Percentiles rank a stretch among this genome's conserved stretches.
phyloP scores from a whole-genome alignment of 2,113 vertebrate genomes.

The Hylia prasina region DNA sequence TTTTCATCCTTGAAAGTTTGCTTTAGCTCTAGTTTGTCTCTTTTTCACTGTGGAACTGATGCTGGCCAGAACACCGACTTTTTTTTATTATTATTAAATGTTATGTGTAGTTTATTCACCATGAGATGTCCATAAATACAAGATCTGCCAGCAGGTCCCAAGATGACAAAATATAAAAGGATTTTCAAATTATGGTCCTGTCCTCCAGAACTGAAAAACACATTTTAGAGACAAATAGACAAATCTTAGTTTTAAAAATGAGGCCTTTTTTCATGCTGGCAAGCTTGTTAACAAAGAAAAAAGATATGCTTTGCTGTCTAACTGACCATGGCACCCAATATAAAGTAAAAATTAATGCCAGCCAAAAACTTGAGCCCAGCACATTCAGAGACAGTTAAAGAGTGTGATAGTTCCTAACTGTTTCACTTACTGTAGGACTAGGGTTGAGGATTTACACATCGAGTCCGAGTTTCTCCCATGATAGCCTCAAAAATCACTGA shows the following conservation, averaged over 20 bases:
- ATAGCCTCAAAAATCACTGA: not conserved
- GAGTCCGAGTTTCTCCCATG: not conserved
- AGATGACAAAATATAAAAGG: not conserved
- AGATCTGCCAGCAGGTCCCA: not conserved
- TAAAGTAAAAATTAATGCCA: not conserved
- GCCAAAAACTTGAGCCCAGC: not conserved
- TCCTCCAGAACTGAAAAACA: not conserved
- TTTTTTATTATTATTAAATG: not conserved
- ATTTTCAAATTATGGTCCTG: not conserved
- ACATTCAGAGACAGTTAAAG: not conserved
- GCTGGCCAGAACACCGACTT: not conserved
- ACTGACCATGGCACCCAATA: not conserved
- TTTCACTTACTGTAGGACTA: not conserved
- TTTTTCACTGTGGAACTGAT: not conserved
- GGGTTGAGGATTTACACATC: not conserved
- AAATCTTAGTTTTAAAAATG: conserved; percentile 12
- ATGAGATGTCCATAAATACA: not conserved
- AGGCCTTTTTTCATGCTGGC: not conserved
- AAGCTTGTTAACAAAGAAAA: not conserved
- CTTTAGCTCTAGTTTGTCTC: not conserved
- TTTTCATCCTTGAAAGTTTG: not conserved
- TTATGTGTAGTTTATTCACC: not conserved
- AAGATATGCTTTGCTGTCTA: not conserved
- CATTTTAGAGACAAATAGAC: conserved; percentile 30
- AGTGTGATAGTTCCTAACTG: not conserved